Conservation (phyloP, 1,140 invertebrate species). For the Varroa destructor region DNA sequence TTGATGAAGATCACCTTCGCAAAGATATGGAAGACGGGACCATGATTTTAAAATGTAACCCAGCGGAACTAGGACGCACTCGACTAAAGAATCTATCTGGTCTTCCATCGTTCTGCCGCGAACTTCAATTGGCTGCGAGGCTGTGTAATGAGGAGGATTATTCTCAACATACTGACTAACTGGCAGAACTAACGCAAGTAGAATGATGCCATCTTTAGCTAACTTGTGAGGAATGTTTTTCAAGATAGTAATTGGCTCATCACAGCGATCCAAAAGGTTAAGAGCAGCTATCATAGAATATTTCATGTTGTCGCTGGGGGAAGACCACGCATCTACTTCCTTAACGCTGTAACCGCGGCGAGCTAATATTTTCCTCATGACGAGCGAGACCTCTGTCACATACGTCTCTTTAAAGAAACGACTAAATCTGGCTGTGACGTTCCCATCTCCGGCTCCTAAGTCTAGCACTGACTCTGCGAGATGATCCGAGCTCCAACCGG, state of each 20-base stretch:
- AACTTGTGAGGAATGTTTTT: conserved; percentile 52
- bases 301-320: conserved; percentile 39
- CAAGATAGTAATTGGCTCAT: conserved; percentile 58
- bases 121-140: conserved; percentile 52
- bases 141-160: conserved; percentile 22
- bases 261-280: conserved; percentile 79
- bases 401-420: conserved; percentile 51
- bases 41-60: conserved; percentile 61
- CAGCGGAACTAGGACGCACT: conserved; percentile 53
- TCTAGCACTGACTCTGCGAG: background rate
- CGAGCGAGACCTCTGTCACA: conserved; percentile 69
- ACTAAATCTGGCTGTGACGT: conserved; percentile 61
- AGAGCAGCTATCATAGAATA: conserved; percentile 72
- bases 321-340: conserved; percentile 58
- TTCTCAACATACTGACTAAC: conserved; percentile 78
- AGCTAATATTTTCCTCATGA: conserved; percentile 60
- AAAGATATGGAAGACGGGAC: conserved; percentile 75
- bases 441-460: conserved; percentile 63
- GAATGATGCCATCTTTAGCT: conserved; percentile 51
- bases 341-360: conserved; percentile 59
- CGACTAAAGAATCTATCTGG: conserved; percentile 56
- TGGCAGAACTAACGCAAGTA: conserved; percentile 73
- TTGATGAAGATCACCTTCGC: conserved; percentile 80
- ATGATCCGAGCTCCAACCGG: conserved; percentile 11
- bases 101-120: conserved; percentile 58